phyloP scores from a whole-genome alignment of 2,888 invertebrate genomes.

The Mythimna lalbum region DNA sequence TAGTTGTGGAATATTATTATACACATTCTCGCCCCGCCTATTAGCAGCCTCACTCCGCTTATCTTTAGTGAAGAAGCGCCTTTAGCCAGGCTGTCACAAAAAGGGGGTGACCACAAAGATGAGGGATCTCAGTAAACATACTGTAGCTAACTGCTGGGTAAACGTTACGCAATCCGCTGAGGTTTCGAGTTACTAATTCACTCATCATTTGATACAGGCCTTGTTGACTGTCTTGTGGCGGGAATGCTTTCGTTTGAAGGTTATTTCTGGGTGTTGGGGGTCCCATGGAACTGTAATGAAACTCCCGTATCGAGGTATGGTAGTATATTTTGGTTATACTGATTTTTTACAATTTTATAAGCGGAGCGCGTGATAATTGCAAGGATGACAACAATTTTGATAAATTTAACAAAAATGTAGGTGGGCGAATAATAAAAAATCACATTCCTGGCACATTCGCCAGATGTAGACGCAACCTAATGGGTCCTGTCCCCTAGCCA shows the following conservation, averaged over 20 bases:
- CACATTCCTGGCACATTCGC: too few species aligned
- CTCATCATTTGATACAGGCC: conserved; percentile 41
- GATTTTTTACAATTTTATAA: too few species aligned
- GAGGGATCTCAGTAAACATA: conserved; percentile 42
- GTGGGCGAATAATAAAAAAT: too few species aligned
- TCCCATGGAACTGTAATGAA: too few species aligned
- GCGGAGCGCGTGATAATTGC: too few species aligned
- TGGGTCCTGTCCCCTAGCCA: too few species aligned
- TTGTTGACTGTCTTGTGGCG: conserved; percentile 22
- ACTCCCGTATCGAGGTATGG: too few species aligned
- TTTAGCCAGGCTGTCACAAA: conserved; percentile 34
- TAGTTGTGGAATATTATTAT: too few species aligned
- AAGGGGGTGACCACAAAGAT: conserved; percentile 46
- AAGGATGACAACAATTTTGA: too few species aligned
- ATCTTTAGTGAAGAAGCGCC: background rate
- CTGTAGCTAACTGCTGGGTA: conserved; percentile 30
- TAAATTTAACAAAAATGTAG: too few species aligned
- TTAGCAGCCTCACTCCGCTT: background rate
- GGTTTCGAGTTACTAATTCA: conserved; percentile 45
- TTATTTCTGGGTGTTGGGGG: background rate
- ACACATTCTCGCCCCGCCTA: background rate
- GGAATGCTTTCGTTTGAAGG: conserved; percentile 10
- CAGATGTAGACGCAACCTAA: too few species aligned
- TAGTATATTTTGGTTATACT: too few species aligned
- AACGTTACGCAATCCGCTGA: conserved; percentile 32